A percentile compares a stretch with the other conserved stretches of the same genome.
Evolutionary conservation across 2,888 invertebrate species (phyloP).

Genomic region (Erebia aethiops): DNA sequence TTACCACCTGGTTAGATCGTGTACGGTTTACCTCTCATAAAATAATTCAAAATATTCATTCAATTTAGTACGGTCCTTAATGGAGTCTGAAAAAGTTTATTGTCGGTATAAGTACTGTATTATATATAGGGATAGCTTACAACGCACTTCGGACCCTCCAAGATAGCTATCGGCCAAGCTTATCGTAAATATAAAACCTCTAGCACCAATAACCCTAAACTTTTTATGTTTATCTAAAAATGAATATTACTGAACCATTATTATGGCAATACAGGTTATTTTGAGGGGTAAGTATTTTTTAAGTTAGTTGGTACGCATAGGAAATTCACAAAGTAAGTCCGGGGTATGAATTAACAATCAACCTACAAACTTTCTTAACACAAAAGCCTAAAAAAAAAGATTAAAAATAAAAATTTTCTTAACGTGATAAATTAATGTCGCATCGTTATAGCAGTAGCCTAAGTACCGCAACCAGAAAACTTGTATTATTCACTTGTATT

Average conservation of each 20-base stretch:
- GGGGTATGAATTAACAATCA: no score
- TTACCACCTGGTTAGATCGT: no score
- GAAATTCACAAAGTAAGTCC: no score
- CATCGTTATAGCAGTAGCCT: no score
- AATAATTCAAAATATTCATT: conserved; percentile 12
- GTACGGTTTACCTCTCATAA: no score
- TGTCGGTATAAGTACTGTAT: conserved; percentile 9
- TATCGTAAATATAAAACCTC: conserved; percentile 24
- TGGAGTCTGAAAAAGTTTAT: conserved; percentile 18
- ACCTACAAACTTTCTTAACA: no score
- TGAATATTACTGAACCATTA: neutral
- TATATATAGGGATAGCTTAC: conserved; percentile 6
- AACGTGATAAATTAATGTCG: no score
- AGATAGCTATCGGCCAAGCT: conserved; percentile 19
- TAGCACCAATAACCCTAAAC: conserved; percentile 12
- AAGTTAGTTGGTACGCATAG: no score
- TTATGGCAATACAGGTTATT: neutral
- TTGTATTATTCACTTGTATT: no score
- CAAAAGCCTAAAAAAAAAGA: no score
- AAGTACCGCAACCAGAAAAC: no score
- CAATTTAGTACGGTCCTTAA: conserved; percentile 12
- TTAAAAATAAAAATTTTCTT: no score
- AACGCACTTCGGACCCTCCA: conserved; percentile 16
- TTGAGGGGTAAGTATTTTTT: neutral
- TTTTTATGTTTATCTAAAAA: conserved; percentile 24